Percentiles rank a stretch among this genome's conserved stretches.
Evolutionary conservation across 2,797 vertebrate genomes (phyloP).

Genomic region (Gouania willdenowi): DNA sequence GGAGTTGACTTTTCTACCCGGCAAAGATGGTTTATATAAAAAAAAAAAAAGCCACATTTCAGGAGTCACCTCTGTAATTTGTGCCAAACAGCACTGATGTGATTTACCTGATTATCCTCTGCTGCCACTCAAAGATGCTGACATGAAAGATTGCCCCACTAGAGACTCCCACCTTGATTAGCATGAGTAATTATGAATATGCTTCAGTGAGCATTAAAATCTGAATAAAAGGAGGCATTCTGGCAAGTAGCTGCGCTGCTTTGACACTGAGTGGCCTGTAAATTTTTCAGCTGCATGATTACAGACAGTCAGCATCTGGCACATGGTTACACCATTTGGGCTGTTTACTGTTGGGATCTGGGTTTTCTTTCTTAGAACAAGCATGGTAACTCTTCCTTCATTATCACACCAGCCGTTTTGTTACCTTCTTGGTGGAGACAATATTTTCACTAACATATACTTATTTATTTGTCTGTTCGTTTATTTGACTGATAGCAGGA

Average conservation of each 20-base stretch:
- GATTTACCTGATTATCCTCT: slow-evolving; percentile 56
- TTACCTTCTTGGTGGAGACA: no score
- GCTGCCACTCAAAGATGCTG: slow-evolving; percentile 62
- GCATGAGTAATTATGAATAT: slow-evolving; percentile 75
- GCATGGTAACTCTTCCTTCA: no score
- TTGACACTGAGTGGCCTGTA: slow-evolving; percentile 52
- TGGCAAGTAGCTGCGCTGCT: slow-evolving; percentile 41
- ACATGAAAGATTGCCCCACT: slow-evolving; percentile 61
- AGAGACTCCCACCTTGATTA: slow-evolving; percentile 75
- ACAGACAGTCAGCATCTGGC: slow-evolving; percentile 52
- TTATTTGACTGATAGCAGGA: no score
- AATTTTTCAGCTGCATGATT: slow-evolving; percentile 59
- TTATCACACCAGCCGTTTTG: no score
- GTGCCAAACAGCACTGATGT: slow-evolving; percentile 51
- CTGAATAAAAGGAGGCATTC: slow-evolving; percentile 33
- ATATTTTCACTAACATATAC: no score
- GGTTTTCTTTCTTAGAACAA: no score
- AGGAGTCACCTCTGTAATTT: slow-evolving; percentile 32
- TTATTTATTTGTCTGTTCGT: no score
- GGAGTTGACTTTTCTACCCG: slow-evolving; percentile 27
- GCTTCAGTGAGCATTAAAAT: slow-evolving; percentile 62
- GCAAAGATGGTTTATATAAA: slow-evolving; percentile 16
- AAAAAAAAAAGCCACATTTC: no score
- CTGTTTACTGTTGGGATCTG: slow-evolving; percentile 21
- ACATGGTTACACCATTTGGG: slow-evolving; percentile 44